Conservation (phyloP, 2,888 invertebrate genomes). For the Yponomeuta cagnagella region DNA sequence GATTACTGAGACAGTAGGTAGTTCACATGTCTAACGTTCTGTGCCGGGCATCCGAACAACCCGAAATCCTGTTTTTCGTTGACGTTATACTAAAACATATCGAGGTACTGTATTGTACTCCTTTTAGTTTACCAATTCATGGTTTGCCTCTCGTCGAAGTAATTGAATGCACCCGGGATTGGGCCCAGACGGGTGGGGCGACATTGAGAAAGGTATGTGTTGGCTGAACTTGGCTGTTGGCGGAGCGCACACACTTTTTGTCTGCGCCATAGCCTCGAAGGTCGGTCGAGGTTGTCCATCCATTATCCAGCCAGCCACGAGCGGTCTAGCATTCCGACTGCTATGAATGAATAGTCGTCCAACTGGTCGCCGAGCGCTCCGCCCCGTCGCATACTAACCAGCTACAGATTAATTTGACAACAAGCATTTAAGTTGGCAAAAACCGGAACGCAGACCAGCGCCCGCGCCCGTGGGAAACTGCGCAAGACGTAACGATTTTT, state of each 20-base stretch:
- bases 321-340: slow-evolving; percentile 69
- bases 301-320: slow-evolving; percentile 44
- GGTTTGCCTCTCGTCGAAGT: background rate
- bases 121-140: too few species aligned
- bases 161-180: background rate
- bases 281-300: slow-evolving; percentile 37
- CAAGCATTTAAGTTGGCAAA: slow-evolving; percentile 70
- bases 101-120: too few species aligned
- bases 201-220: background rate
- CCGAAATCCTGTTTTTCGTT: too few species aligned
- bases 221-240: background rate
- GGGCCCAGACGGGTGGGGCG: background rate
- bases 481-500: slow-evolving; percentile 32
- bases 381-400: slow-evolving; percentile 58
- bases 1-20: too few species aligned
- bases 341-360: slow-evolving; percentile 71
- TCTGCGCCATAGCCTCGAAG: slow-evolving; percentile 2
- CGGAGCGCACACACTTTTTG: background rate
- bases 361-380: slow-evolving; percentile 51
- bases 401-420: slow-evolving; percentile 74
- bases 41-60: too few species aligned
- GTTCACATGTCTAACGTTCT: too few species aligned
- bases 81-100: too few species aligned
- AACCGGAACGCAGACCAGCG: slow-evolving; percentile 63
- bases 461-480: slow-evolving; percentile 62